These are phyloP conservation scores for Gandaritis pyraliata DNA, from an alignment of 2,888 invertebrate species.

Conservation along the genomic window DNA sequence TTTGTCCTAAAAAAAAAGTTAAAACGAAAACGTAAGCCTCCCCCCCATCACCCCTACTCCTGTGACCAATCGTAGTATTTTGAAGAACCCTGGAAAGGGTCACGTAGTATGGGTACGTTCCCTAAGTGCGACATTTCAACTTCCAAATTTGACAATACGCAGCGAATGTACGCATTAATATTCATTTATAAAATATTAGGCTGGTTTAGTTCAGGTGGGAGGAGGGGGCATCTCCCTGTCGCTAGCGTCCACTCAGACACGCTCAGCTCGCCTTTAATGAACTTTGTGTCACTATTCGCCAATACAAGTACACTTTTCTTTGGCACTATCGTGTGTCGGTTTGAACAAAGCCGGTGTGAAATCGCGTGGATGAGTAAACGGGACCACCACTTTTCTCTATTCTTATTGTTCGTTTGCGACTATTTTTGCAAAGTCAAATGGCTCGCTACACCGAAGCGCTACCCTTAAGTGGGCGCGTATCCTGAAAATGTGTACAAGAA, in stretches of 20 bases:
- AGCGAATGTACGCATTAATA: conserved; percentile 53
- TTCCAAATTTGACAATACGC: conserved; percentile 32
- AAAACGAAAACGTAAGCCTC: too few relatives aligned
- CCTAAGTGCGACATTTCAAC: conserved; percentile 14
- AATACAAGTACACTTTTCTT: conserved; percentile 82
- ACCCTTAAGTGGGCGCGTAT: conserved; percentile 2
- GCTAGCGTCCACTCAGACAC: conserved; percentile 77
- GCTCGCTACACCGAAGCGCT: conserved; percentile 47
- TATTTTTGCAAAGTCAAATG: conserved; percentile 67
- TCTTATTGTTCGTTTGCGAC: conserved; percentile 66
- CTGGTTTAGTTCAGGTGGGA: conserved; percentile 39
- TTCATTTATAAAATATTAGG: conserved; percentile 75
- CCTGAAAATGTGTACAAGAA: conserved; percentile 3
- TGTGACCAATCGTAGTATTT: too few relatives aligned
- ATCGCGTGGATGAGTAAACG: conserved; percentile 72
- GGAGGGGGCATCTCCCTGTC: conserved; percentile 60
- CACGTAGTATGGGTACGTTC: too few relatives aligned
- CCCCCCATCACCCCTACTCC: too few relatives aligned
- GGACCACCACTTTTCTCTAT: conserved; percentile 64
- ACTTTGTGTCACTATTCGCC: conserved; percentile 80
- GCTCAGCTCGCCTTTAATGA: conserved; percentile 81
- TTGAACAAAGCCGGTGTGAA: conserved; percentile 74
- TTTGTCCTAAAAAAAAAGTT: too few relatives aligned
- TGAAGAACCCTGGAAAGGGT: too few relatives aligned
- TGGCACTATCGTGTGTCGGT: conserved; percentile 76